Evolutionary conservation across 2,113 vertebrate species (phyloP), one percentile per base, ranked within the genome.

Genomic region (Megalops atlanticus): DNA sequence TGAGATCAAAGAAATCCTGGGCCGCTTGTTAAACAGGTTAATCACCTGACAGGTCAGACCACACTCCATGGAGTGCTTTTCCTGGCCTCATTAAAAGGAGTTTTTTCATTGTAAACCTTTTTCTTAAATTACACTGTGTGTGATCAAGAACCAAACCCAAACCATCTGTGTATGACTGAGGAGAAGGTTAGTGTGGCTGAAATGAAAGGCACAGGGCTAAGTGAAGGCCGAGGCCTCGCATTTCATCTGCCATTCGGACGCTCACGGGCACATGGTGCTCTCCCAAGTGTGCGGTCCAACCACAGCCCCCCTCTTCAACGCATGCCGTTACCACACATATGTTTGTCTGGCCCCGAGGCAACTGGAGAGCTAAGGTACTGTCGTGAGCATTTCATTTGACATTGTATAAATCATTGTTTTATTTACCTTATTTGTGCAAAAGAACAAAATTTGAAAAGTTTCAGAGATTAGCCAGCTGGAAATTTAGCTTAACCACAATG

Each of bases 21-120:
- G 79, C n/a, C 24, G 49, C 79, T 81, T 41, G 41, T 81, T 75
- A 81, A 75, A 49, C 40, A 74, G 58, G 35, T 74, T 41, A 64
- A 75, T 74, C 27, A 80, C 47, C 47, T 27, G 31, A 54, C 71
- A 73, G 69, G 69, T 79, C 40, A 80, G 70, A 73, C 79, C 79
- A 52, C 79, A 80, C 49, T 74, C 39, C 41, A 11, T 24, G 33
- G 21, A 47, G 38, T 49, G 27, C 35, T 72, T 71, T 41, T 33
- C 41, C 49, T 75, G 33, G 79, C 49, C 71, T 81, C 49, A 52
- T 81, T 64, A 75, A 81, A 81, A 74, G n/a, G n/a, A n/a, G 41
- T 40, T n/a, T 33, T 73, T 54, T 52, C 15, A 8, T 70, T 31
- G 41, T 71, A 36, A 72, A 79, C 35, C 18, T 43, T 79, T 79